phyloP scores from a whole-genome alignment of 2,888 invertebrate genomes.

The Oscheius myriophilus region DNA sequence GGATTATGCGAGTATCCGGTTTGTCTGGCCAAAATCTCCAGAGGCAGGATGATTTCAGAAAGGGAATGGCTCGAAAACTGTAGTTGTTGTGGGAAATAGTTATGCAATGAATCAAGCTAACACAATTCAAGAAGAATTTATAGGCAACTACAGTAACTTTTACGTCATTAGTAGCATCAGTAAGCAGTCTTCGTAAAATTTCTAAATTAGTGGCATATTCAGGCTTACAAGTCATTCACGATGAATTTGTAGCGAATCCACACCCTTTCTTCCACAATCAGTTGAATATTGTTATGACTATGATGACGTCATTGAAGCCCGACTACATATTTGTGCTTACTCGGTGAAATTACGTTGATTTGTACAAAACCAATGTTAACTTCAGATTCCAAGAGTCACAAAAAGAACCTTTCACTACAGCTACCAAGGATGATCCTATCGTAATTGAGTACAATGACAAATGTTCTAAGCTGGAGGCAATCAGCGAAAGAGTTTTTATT shows the following conservation, averaged over 20 bases:
- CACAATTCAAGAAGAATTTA: neutral
- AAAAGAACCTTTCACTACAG: neutral
- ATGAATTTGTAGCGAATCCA: neutral
- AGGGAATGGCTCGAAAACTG: neutral
- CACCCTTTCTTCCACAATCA: neutral
- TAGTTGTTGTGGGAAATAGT: neutral
- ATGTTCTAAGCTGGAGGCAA: neutral
- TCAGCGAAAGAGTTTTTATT: neutral
- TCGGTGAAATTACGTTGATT: no score
- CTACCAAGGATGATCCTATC: neutral
- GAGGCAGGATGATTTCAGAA: no score
- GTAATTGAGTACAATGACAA: neutral
- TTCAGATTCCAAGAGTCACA: no score
- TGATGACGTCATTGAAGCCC: neutral
- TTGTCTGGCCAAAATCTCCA: neutral
- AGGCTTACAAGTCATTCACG: neutral
- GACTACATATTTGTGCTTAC: neutral
- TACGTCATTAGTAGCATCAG: neutral
- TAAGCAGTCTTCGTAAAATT: neutral
- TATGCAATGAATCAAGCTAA: neutral
- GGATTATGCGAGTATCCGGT: conserved; percentile 10
- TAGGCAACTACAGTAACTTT: neutral
- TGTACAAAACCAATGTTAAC: no score
- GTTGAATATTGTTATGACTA: no score
- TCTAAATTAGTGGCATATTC: neutral